Conservation (phyloP, 2,888 invertebrate genomes). For the Volucella bombylans region DNA sequence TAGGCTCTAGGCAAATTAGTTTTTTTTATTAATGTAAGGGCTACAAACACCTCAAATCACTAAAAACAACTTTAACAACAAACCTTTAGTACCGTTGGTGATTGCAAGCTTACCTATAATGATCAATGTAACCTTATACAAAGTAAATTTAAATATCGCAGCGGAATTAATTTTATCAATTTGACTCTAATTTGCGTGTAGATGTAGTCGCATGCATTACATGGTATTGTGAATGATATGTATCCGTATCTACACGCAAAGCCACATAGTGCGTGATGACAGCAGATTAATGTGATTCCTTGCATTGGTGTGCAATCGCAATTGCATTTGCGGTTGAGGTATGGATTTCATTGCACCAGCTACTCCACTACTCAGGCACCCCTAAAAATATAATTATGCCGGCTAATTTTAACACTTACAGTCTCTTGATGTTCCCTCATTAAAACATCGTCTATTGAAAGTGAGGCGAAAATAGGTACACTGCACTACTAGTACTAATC, state of each 20-base stretch:
- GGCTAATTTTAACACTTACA: conserved; percentile 44
- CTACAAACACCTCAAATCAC: no score
- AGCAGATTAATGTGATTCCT: conserved; percentile 8
- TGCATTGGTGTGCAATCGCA: background rate
- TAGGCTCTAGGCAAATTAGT: no score
- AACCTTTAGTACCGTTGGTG: no score
- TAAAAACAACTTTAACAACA: no score
- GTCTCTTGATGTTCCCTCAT: conserved; percentile 36
- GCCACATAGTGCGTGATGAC: background rate
- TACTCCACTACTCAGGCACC: background rate
- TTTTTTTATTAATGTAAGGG: no score
- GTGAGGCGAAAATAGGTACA: conserved; percentile 42
- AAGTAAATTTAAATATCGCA: no score
- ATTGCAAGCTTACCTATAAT: no score
- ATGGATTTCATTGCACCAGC: conserved; percentile 31
- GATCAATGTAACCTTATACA: no score
- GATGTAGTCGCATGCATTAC: background rate
- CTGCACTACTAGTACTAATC: conserved; percentile 17
- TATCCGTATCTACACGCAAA: conserved; percentile 8
- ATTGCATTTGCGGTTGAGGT: conserved; percentile 6
- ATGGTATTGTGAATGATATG: background rate
- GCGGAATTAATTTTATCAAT: conserved; percentile 8
- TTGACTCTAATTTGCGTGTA: background rate
- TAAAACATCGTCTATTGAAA: conserved; percentile 6
- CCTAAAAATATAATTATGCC: conserved; percentile 40